Evolutionary conservation across 92 coral and sea anemone genomes (phyloP), one percentile per base, ranked within the genome.

Genomic region (Plumapathes pennacea): DNA sequence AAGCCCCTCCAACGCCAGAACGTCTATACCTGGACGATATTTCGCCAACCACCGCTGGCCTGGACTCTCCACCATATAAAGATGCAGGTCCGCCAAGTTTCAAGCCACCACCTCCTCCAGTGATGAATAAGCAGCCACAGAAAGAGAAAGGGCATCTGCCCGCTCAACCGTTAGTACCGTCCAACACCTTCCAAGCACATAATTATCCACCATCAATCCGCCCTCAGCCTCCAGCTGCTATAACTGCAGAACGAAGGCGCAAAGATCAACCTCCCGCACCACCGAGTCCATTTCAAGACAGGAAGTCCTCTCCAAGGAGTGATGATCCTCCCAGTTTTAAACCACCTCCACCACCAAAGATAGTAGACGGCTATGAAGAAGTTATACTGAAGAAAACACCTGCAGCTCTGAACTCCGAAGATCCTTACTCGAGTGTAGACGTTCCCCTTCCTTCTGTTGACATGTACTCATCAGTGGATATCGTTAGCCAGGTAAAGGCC

Each of bases 61-160:
- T n/a, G n/a, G n/a, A n/a, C n/a, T n/a, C n/a, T n/a, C n/a, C n/a
- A n/a, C 71, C 73, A 30, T 62, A 85, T 55, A 54, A 31, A 26
- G 81, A 62, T 38, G 79, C 82, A 7, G 84, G 82, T 19, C 81
- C 88, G 15, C 81, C 89, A 33, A 61, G 27, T 29, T 74, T 84
- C 34, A 74, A 76, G 55, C 90, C 90, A 25, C 75, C 72, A 1
- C 74, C 82, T 15, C 51, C 74, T 8, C 50, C 82, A 11, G 64
- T 61, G 12, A 59, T 34, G 1, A 50, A 31, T 25, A 27, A 39
- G 31, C 56, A 15, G 31, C 56, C n/a, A n/a, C n/a, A n/a, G n/a
- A n/a, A n/a, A n/a, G n/a, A n/a, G n/a, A n/a, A n/a, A n/a, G n/a
- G n/a, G n/a, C n/a, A n/a, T n/a, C n/a, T n/a, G n/a, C n/a, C n/a